Conservation (phyloP, 2,113 vertebrate species). For the Galemys pyrenaicus region DNA sequence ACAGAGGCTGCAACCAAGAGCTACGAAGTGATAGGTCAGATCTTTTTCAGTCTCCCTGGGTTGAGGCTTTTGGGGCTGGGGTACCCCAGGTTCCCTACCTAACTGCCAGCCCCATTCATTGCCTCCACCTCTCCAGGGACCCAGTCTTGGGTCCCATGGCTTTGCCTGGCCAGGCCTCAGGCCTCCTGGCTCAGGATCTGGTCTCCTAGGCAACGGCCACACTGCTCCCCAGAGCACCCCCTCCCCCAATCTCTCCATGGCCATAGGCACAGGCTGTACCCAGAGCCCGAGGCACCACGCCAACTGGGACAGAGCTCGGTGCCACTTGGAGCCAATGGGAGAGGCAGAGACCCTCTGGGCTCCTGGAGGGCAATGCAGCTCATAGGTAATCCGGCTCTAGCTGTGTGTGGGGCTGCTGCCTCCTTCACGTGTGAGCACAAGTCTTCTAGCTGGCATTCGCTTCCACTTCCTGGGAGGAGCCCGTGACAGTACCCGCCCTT, state of each 20-base stretch:
- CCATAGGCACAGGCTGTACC: slow-evolving; percentile 77
- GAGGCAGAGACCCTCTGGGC: slow-evolving; percentile 62
- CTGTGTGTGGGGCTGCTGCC: neutral
- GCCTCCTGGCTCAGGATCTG: slow-evolving; percentile 70
- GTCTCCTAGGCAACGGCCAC: slow-evolving; percentile 76
- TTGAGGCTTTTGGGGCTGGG: neutral
- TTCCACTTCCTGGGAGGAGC: slow-evolving; percentile 70
- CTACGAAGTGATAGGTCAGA: neutral
- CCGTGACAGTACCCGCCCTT: neutral
- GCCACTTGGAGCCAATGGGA: slow-evolving; percentile 32
- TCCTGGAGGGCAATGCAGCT: neutral
- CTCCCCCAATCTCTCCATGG: slow-evolving; percentile 60
- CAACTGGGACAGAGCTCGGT: slow-evolving; percentile 72
- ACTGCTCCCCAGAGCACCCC: slow-evolving; percentile 66
- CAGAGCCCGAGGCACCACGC: slow-evolving; percentile 57
- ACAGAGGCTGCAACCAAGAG: neutral
- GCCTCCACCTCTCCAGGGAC: slow-evolving; percentile 39
- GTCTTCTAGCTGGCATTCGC: neutral
- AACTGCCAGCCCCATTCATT: neutral
- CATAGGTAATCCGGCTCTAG: neutral
- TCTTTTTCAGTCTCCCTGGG: neutral
- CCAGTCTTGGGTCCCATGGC: slow-evolving; percentile 41
- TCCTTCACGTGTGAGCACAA: slow-evolving; percentile 39
- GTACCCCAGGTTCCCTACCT: neutral
- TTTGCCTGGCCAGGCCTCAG: slow-evolving; percentile 72